Evolutionary conservation across 1,140 invertebrate species (phyloP).

Genomic region (Nasonia longicornis): DNA sequence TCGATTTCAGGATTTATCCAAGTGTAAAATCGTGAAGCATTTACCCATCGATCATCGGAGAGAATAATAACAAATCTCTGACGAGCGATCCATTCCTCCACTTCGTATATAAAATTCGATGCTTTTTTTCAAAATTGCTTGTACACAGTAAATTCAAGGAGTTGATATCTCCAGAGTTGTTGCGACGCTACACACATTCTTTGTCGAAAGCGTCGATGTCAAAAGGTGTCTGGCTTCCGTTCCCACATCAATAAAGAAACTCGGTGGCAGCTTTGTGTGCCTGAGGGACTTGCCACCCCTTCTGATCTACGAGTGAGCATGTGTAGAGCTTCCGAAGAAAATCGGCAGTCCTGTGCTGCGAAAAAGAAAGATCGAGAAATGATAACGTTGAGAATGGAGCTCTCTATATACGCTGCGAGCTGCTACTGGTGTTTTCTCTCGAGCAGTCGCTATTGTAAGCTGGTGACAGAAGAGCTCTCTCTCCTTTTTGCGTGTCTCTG

Average conservation of each 20-base stretch:
- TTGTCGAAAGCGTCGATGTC: background rate
- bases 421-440: background rate
- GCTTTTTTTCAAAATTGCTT: no score
- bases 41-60: no score
- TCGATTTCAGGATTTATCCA: no score
- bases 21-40: no score
- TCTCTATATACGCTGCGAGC: background rate
- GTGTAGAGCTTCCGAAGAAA: background rate
- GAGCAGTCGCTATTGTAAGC: no score
- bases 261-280: background rate
- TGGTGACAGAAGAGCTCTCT: no score
- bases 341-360: background rate
- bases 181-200: background rate
- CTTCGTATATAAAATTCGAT: background rate
- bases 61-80: no score
- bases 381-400: background rate
- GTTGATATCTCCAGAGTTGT: background rate
- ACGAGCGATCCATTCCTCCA: no score
- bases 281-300: background rate
- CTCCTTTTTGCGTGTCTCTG: no score
- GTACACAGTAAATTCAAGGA: background rate
- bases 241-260: constrained; percentile 1
- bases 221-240: background rate
- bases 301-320: background rate
- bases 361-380: background rate